Evolutionary conservation across 2,113 vertebrate genomes (phyloP).

Genomic region (Triplophysa dalaica): DNA sequence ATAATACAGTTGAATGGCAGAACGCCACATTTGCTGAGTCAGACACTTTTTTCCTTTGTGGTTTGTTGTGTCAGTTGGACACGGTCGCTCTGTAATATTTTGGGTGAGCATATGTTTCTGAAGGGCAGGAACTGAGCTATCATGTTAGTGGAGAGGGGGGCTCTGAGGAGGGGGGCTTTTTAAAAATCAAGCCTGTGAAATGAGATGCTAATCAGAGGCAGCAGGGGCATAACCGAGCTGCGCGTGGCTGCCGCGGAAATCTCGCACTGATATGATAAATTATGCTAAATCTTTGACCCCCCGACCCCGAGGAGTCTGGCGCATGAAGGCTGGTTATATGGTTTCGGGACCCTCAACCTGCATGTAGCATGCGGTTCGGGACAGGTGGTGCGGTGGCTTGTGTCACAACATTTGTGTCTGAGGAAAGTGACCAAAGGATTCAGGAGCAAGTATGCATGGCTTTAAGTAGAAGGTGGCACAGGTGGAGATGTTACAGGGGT

Average conservation of each 20-base stretch:
- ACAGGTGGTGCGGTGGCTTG: background rate
- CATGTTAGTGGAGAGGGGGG: conserved; percentile 15
- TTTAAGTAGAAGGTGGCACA: conserved; percentile 13
- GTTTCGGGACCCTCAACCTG: conserved; percentile 23
- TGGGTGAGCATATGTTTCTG: conserved; percentile 34
- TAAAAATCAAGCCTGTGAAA: conserved; percentile 54
- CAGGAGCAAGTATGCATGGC: background rate
- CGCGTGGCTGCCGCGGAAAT: conserved; percentile 57
- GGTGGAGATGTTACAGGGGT: conserved; percentile 54
- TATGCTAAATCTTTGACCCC: conserved; percentile 61
- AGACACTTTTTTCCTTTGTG: background rate
- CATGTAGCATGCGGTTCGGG: conserved; percentile 29
- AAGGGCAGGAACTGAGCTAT: conserved; percentile 39
- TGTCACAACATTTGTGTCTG: background rate
- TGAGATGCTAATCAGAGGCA: conserved; percentile 63
- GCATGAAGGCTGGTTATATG: conserved; percentile 31
- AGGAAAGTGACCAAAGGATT: background rate
- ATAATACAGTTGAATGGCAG: background rate
- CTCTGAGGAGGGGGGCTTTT: conserved; percentile 31
- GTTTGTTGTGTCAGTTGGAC: conserved; percentile 25
- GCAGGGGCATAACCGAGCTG: conserved; percentile 56
- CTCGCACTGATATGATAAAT: conserved; percentile 60
- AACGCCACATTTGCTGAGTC: conserved; percentile 17
- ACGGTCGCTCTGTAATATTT: conserved; percentile 33
- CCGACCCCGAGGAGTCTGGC: conserved; percentile 43